phyloP scores from a whole-genome alignment of 2,113 vertebrate genomes.

The Setophaga kirtlandii region DNA sequence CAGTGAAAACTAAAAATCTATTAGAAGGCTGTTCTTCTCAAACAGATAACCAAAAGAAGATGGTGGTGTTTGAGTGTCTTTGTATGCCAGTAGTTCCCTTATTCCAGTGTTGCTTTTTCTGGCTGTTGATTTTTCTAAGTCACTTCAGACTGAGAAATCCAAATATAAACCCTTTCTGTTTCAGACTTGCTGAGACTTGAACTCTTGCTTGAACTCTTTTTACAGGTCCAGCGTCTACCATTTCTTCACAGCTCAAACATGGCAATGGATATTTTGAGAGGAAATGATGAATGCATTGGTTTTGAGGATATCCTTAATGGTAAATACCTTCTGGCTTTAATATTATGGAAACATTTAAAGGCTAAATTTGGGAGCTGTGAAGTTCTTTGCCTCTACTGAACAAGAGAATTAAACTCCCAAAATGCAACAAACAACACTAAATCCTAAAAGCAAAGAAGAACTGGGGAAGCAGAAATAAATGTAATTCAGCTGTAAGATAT shows the following conservation, averaged over 20 bases:
- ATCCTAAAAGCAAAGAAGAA: neutral
- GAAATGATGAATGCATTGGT: conserved; percentile 85
- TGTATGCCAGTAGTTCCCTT: neutral
- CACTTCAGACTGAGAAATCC: neutral
- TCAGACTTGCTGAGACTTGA: neutral
- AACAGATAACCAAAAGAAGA: neutral
- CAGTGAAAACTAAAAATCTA: neutral
- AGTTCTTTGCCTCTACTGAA: neutral
- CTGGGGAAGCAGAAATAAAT: neutral
- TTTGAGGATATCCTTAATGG: conserved; percentile 96
- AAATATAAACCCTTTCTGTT: neutral
- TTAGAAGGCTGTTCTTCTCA: neutral
- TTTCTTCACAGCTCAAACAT: conserved; percentile 93
- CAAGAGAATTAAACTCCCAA: neutral
- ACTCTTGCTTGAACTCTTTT: neutral
- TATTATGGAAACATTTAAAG: neutral
- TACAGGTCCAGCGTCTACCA: conserved; percentile 90
- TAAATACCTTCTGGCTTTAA: conserved; percentile 57
- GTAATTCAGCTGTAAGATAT: neutral
- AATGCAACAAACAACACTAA: neutral
- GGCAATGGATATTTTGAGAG: conserved; percentile 89
- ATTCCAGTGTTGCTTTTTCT: neutral
- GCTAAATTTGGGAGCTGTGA: neutral
- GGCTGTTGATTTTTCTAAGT: neutral
- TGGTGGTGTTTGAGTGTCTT: neutral